These are phyloP conservation scores for Catharus minimus DNA, from an alignment of 2,113 vertebrate species.

Conservation along the genomic window DNA sequence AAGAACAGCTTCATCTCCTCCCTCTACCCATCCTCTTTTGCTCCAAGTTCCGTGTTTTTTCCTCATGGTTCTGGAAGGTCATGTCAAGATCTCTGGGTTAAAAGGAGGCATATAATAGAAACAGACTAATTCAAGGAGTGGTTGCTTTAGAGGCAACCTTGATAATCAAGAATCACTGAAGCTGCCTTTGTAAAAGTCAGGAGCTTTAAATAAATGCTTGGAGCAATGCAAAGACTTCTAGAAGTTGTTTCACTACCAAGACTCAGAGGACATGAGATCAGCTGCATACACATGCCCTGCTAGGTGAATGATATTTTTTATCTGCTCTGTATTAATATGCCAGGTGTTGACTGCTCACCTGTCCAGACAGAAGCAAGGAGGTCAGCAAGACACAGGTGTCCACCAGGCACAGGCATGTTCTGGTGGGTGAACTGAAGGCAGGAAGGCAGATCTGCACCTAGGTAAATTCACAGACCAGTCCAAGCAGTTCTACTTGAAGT, in stretches of 20 bases:
- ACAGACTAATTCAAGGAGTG: not conserved
- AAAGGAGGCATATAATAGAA: not conserved
- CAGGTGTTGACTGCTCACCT: not conserved
- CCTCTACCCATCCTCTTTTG: not conserved
- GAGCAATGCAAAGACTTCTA: not conserved
- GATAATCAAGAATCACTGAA: not conserved
- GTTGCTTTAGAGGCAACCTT: not conserved
- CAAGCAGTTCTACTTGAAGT: not conserved
- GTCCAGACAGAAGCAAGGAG: not conserved
- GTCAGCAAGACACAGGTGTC: not conserved
- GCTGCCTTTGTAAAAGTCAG: not conserved
- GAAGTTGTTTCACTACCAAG: not conserved
- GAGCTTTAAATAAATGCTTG: not conserved
- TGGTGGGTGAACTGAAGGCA: not conserved
- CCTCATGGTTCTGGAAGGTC: not conserved
- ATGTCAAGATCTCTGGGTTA: not conserved
- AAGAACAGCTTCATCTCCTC: not conserved
- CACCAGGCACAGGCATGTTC: not conserved
- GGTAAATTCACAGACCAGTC: not conserved
- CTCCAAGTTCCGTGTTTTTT: not conserved
- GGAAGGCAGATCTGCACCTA: not conserved
- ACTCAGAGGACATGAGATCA: not conserved
- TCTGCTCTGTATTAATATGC: not conserved
- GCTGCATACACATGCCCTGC: not conserved
- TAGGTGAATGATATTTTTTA: not conserved